A percentile compares a stretch with the other conserved stretches of the same genome.
Evolutionary conservation across 2,797 vertebrate genomes (phyloP).

Genomic region (Chanos chanos): DNA sequence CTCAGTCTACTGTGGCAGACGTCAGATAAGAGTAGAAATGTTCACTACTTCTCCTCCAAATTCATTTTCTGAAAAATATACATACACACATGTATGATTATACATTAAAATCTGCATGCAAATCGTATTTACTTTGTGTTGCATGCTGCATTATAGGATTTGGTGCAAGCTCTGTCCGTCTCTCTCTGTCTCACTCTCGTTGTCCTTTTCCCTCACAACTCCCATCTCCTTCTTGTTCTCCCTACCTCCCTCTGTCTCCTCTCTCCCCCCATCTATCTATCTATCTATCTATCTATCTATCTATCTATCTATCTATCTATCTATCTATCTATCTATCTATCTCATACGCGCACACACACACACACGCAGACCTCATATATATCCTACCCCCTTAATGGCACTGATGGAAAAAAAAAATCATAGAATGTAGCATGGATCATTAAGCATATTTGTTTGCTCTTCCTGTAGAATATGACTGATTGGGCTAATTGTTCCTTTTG

Average conservation of each 20-base stretch:
- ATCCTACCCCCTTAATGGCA: no score
- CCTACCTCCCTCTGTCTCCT: background rate
- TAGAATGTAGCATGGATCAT: slow-evolving; percentile 71
- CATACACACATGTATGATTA: slow-evolving; percentile 55
- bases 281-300: no score
- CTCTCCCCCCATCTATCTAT: no score
- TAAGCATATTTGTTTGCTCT: slow-evolving; percentile 72
- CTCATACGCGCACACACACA: no score
- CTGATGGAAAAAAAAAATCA: no score
- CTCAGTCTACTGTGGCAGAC: slow-evolving; percentile 56
- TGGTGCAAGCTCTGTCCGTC: background rate
- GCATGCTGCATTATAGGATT: background rate
- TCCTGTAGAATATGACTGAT: slow-evolving; percentile 76
- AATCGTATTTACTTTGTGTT: slow-evolving; percentile 44
- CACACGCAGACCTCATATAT: no score
- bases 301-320: no score
- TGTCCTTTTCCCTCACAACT: no score
- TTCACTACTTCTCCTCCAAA: slow-evolving; percentile 79
- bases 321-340: no score
- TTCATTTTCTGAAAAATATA: slow-evolving; percentile 80
- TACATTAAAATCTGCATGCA: slow-evolving; percentile 55
- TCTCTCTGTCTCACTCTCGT: background rate
- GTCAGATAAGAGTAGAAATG: slow-evolving; percentile 61
- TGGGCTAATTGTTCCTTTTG: slow-evolving; percentile 69
- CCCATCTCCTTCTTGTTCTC: no score